Evolutionary conservation across 2,797 vertebrate genomes (phyloP), one percentile per base, ranked within the genome.

Genomic region (Australoheros facetus): DNA sequence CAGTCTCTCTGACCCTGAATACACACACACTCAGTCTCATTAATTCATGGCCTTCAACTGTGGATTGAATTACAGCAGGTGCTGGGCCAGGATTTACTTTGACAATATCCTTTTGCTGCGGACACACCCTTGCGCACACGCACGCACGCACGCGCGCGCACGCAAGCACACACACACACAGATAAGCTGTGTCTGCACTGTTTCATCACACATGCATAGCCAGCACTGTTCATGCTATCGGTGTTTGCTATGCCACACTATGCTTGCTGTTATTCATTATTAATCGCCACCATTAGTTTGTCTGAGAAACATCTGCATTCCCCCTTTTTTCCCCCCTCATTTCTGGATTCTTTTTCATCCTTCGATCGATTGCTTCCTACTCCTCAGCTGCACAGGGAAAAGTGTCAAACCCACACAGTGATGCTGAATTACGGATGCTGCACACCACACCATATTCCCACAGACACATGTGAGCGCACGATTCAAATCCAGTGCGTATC

Each of bases 21-120:
- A 28, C 58, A 26, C 62, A 58, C 59, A 34, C 34, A 34, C 34
- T 37, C 79, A 62, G 84, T 76, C 77, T 94, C 80, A 93, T 93
- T 94, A 91, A 94, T 94, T 94, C 88, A 94, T 93, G 90, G 88
- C 87, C 87, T 94, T 94, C 86, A 86, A 78, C 78, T 60, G 74
- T 42, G 86, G 92, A 89, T 93, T 90, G 85, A 92, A 86, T 94
- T 93, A 93, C 93, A 81, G 71, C 79, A 11, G 53, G 16, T 2
- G 62, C 39, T 54, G 5, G 66, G 45, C 77, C 75, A 81, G 80
- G 80, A 88, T 91, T 87, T 79, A 81, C 87, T 87, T 84, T 76
- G 85, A 84, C 73, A 78, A 14, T 79, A 82, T 80, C 86, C 58
- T 73, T 82, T 74, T 75, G 62, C 76, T 73, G 56, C 13, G 1